phyloP scores from a whole-genome alignment of 2,888 invertebrate genomes.

The Aporophyla nigra region DNA sequence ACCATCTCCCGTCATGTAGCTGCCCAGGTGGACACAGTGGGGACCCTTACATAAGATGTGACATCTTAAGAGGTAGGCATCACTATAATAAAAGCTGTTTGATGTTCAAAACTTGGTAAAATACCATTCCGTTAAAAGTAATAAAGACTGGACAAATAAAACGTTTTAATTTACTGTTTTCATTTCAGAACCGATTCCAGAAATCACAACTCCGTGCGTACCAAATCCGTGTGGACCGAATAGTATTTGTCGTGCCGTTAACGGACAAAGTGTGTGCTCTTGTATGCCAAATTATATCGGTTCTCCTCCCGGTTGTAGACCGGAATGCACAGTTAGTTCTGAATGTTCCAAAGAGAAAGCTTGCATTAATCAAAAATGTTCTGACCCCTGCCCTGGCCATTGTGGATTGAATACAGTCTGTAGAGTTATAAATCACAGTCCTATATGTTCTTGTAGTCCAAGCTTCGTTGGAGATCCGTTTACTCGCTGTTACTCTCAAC shows the following conservation, averaged over 20 bases:
- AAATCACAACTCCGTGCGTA: conserved; percentile 91
- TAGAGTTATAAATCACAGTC: conserved; percentile 94
- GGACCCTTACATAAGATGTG: conserved; percentile 93
- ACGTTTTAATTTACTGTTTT: conserved; percentile 12
- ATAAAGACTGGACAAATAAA: neutral
- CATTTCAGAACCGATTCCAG: conserved; percentile 80
- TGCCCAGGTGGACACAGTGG: conserved; percentile 93
- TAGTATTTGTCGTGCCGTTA: conserved; percentile 93
- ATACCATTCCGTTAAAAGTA: neutral
- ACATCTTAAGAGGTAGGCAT: conserved; percentile 78
- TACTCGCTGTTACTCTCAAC: conserved; percentile 91
- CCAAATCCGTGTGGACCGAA: conserved; percentile 95
- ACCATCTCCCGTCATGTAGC: conserved; percentile 93
- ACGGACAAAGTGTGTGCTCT: conserved; percentile 94
- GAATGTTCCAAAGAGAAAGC: conserved; percentile 94
- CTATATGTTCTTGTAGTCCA: conserved; percentile 93
- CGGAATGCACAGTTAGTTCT: conserved; percentile 94
- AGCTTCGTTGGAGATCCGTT: conserved; percentile 93
- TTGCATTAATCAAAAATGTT: conserved; percentile 94
- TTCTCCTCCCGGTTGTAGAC: conserved; percentile 94
- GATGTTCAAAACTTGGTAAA: neutral
- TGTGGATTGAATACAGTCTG: conserved; percentile 94
- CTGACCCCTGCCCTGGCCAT: conserved; percentile 94
- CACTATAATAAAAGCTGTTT: conserved; percentile 9
- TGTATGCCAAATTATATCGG: conserved; percentile 94